Conservation (phyloP, 2,888 invertebrate genomes). For the Drosophila nigricruria region DNA sequence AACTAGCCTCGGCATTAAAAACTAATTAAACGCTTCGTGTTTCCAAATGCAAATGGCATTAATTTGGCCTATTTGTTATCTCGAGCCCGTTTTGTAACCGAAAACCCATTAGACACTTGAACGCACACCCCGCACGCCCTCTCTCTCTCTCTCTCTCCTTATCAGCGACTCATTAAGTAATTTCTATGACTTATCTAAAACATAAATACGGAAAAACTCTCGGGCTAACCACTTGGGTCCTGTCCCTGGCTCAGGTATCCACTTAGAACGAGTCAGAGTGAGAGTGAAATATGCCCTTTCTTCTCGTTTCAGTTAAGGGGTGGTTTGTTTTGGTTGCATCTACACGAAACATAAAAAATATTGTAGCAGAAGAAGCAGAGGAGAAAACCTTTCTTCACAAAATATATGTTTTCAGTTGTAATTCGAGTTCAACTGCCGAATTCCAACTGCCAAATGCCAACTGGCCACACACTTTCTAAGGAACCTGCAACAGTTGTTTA, state of each 20-base stretch:
- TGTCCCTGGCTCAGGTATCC: conserved; percentile 68
- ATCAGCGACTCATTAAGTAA: conserved; percentile 78
- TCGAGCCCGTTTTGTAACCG: conserved; percentile 73
- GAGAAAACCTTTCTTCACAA: conserved; percentile 40
- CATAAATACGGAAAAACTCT: conserved; percentile 4
- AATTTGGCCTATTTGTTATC: conserved; percentile 74
- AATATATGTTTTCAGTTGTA: conserved; percentile 46
- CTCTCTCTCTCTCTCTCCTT: conserved; percentile 38
- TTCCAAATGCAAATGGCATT: conserved; percentile 67
- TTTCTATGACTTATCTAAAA: conserved; percentile 69
- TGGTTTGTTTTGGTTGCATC: conserved; percentile 81
- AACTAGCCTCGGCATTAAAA: conserved; percentile 76
- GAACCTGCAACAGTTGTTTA: conserved; percentile 65
- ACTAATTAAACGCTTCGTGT: conserved; percentile 72
- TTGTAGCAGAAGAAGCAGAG: neutral
- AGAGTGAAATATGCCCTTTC: conserved; percentile 31
- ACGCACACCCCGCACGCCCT: conserved; percentile 1
- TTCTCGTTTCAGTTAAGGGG: conserved; percentile 52
- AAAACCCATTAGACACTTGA: conserved; percentile 80
- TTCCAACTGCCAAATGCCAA: conserved; percentile 19
- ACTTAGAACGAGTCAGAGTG: conserved; percentile 46
- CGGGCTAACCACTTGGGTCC: conserved; percentile 57
- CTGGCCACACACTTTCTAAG: conserved; percentile 40
- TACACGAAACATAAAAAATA: conserved; percentile 18
- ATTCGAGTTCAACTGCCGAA: conserved; percentile 53